Base-by-base conservation (phyloP, 2,797 vertebrate genomes). In the Gadopsis marmoratus region DNA sequence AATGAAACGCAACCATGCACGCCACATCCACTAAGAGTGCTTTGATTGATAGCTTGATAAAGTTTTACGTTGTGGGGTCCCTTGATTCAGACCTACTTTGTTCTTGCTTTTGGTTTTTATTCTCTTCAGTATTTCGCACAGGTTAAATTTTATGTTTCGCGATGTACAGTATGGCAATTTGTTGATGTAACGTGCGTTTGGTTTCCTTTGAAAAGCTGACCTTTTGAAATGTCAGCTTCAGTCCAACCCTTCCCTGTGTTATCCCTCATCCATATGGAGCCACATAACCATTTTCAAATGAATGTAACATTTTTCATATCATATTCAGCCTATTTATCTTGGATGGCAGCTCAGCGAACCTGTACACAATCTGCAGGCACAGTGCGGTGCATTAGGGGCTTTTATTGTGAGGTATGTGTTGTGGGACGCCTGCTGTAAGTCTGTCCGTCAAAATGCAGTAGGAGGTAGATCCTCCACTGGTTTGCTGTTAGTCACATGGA, bases 201-300 rank as follows among this genome's bases (percentile, higher is more conserved):
- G 16, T 47, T 73, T 67, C 48, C 63, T 58, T 74, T 56, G 26
- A 45, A 64, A 55, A 64, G 50, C 39, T 37, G 73, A 66, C 54
- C 62, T 75, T 67, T 75, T 67, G 58, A 83, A 78, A 73, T 70
- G 56, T 67, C 74, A 69, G 60, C 55, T 29, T 50, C 7, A 0
- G n/a, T 59, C 58, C 35, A 69, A 39, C 67, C 51, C 55, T 72
- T 29, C 59, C 7, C 6, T 60, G 11, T 55, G 67, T 29, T 55
- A 43, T 55, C 64, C n/a, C n/a, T 64, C 35, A 3, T 59, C 47
- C n/a, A 61, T 1, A 41, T 45, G 62, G 31, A 71, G 11, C 53
- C 13, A 12, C 23, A 71, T 35, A 16, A 68, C 8, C 0, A 2
- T 59, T 66, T 71, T 68, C 31, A 53, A 53, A 73, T 62, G 53